Evolutionary conservation across 2,888 invertebrate species (phyloP).

Genomic region (Ametastegia equiseti): DNA sequence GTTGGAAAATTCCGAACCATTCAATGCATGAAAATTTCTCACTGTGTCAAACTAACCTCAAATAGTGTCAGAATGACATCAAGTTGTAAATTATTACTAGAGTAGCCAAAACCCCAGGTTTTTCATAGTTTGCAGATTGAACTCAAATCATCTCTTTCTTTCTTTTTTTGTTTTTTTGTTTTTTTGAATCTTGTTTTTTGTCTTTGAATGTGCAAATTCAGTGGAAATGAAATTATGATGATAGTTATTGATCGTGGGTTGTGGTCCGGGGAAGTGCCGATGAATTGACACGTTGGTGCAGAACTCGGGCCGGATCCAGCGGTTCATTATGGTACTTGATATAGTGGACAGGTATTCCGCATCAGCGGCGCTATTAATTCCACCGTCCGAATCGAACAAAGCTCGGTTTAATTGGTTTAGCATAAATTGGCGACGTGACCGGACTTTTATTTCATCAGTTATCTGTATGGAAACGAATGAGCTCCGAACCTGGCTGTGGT

Average conservation of each 20-base stretch:
- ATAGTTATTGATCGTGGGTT: background rate
- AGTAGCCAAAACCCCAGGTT: no score
- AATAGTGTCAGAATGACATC: no score
- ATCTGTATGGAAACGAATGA: background rate
- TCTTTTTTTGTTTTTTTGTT: background rate
- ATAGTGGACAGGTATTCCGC: conserved; percentile 22
- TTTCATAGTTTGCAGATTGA: no score
- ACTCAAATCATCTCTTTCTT: background rate
- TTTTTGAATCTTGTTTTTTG: background rate
- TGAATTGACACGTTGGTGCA: conserved; percentile 15
- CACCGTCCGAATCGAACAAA: conserved; percentile 33
- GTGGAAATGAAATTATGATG: background rate
- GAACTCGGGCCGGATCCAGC: background rate
- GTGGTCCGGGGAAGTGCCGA: background rate
- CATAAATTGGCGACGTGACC: conserved; percentile 38
- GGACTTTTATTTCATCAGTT: conserved; percentile 16
- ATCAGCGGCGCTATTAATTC: conserved; percentile 26
- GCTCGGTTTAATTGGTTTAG: conserved; percentile 33
- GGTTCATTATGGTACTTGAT: conserved; percentile 25
- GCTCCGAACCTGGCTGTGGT: background rate
- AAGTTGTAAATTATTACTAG: no score
- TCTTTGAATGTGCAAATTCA: no score
- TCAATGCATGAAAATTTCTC: no score
- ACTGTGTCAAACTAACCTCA: no score
- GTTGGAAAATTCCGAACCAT: no score